phyloP scores from a whole-genome alignment of 1,140 invertebrate genomes.

The Mycetomoellerius zeteki region DNA sequence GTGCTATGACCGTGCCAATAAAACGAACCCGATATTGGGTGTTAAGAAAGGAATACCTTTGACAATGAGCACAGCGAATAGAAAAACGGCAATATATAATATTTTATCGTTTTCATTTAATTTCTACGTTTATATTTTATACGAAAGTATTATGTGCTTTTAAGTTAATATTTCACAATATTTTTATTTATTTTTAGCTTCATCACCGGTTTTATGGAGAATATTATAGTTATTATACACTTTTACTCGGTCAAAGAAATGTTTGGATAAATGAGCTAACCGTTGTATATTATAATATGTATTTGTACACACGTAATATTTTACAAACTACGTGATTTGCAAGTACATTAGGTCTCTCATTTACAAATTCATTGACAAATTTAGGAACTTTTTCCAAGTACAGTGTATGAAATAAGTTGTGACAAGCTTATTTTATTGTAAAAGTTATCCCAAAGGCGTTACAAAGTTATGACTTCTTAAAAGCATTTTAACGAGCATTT shows the following conservation, averaged over 20 bases:
- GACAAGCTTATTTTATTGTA: slow-evolving; percentile 60
- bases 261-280: background rate
- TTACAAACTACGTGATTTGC: background rate
- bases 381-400: background rate
- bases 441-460: slow-evolving; percentile 53
- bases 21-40: slow-evolving; percentile 64
- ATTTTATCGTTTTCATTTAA: slow-evolving; percentile 48
- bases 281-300: background rate
- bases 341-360: background rate
- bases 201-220: background rate
- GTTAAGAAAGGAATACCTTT: slow-evolving; percentile 52
- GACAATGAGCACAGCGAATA: slow-evolving; percentile 18
- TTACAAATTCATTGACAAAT: slow-evolving; percentile 12
- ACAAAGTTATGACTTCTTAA: slow-evolving; percentile 71
- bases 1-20: slow-evolving; percentile 53
- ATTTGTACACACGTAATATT: background rate
- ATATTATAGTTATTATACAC: background rate
- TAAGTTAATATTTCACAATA: slow-evolving; percentile 27
- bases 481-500: slow-evolving; percentile 70
- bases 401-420: slow-evolving; percentile 21
- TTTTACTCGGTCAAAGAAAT: background rate
- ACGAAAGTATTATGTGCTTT: background rate
- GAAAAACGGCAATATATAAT: slow-evolving; percentile 2
- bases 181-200: background rate
- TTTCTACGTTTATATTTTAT: slow-evolving; percentile 2